These are phyloP conservation scores for Calonectris borealis DNA, from an alignment of 2,113 vertebrate genomes.

Conservation along the genomic window DNA sequence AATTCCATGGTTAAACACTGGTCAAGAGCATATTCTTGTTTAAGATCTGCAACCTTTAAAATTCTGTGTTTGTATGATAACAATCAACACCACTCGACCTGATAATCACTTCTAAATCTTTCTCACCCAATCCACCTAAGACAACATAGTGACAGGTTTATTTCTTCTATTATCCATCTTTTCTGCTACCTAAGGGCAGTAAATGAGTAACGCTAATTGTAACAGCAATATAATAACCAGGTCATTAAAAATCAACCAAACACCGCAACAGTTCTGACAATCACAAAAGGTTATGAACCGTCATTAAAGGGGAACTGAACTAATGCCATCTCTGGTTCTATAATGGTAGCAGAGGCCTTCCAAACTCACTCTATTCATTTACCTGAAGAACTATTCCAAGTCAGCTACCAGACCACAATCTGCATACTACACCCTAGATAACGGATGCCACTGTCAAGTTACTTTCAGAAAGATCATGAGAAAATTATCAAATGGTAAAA, in stretches of 20 bases:
- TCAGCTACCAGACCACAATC: not conserved
- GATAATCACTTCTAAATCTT: not conserved
- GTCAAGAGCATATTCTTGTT: not conserved
- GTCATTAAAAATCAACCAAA: not conserved
- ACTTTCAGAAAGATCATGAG: not conserved
- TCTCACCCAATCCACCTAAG: not conserved
- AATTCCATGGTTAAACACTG: not conserved
- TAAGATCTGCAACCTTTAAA: not conserved
- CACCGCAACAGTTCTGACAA: not conserved
- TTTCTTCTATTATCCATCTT: not conserved
- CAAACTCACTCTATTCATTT: not conserved
- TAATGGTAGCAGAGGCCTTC: not conserved
- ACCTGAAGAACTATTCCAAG: not conserved
- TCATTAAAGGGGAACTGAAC: not conserved
- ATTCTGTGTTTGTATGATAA: not conserved
- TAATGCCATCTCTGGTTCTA: not conserved
- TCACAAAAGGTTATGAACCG: accelerated
- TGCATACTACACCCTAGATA: not conserved
- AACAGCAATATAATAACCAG: not conserved
- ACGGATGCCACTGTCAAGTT: not conserved
- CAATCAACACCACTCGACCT: not conserved
- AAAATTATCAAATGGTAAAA: not conserved
- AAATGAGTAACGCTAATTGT: not conserved
- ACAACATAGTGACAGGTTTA: not conserved
- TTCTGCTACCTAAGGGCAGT: not conserved